A percentile compares a stretch with the other conserved stretches of the same genome.
These are phyloP conservation scores for Poecilia wingei DNA, from an alignment of 2,797 vertebrate species.

Conservation along the genomic window DNA sequence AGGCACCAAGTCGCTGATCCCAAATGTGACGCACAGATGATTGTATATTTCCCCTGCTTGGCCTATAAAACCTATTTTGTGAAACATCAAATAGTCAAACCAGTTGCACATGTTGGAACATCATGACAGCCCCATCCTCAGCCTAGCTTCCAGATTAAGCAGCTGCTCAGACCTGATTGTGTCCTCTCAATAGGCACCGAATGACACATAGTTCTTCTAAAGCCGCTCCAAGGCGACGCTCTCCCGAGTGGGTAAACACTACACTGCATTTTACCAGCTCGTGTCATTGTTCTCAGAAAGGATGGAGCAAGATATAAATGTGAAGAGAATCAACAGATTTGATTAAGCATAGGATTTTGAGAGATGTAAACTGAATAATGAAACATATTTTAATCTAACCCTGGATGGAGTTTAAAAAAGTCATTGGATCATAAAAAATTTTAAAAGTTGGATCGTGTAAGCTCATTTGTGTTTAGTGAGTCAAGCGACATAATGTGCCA, in stretches of 20 bases:
- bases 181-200: slow-evolving; percentile 62
- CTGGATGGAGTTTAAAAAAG: slow-evolving; percentile 9
- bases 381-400: background rate
- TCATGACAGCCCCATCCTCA: slow-evolving; percentile 59
- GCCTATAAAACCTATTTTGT: slow-evolving; percentile 60
- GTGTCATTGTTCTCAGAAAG: slow-evolving; percentile 22
- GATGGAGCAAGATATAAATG: background rate
- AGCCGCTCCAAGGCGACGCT: slow-evolving; percentile 68
- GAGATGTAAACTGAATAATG: slow-evolving; percentile 42
- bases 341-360: slow-evolving; percentile 36
- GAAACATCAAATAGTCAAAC: slow-evolving; percentile 58
- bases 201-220: slow-evolving; percentile 66
- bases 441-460: background rate
- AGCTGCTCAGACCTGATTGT: slow-evolving; percentile 78
- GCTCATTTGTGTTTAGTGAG: background rate
- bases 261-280: slow-evolving; percentile 32
- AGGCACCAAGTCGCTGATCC: background rate
- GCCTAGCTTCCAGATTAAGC: slow-evolving; percentile 74
- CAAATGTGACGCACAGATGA: slow-evolving; percentile 53
- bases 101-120: slow-evolving; percentile 67
- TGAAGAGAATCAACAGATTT: slow-evolving; percentile 13
- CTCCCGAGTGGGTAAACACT: slow-evolving; percentile 40
- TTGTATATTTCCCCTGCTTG: slow-evolving; percentile 47
- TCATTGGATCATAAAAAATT: slow-evolving; percentile 1
- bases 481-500: background rate